These are phyloP conservation scores for Troglohyphantes excavatus DNA, from an alignment of 2,888 invertebrate genomes.

Conservation along the genomic window DNA sequence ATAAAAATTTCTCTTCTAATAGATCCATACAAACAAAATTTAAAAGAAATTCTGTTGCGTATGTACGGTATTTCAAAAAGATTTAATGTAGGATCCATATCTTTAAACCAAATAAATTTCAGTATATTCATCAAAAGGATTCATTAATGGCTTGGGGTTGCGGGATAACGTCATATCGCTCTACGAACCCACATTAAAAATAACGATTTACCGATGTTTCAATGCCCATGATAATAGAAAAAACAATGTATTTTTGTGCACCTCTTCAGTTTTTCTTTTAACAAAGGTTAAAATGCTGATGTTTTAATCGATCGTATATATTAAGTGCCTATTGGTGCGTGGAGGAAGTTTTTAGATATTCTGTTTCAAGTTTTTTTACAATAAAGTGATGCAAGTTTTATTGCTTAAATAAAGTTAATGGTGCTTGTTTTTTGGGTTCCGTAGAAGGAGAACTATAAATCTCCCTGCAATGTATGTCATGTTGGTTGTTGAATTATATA, in stretches of 20 bases:
- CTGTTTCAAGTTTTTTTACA: too few species aligned
- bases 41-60: background rate
- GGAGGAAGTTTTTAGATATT: too few species aligned
- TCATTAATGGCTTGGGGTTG: slow-evolving; percentile 20
- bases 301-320: background rate
- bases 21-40: slow-evolving; percentile 13
- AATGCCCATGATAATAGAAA: background rate
- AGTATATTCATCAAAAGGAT: slow-evolving; percentile 19
- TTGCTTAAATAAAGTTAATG: too few species aligned
- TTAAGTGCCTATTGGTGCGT: background rate
- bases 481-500: too few species aligned
- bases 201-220: background rate
- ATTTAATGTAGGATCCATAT: slow-evolving; percentile 14
- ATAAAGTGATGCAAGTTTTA: background rate
- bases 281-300: background rate
- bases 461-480: too few species aligned
- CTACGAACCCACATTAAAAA: background rate
- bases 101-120: slow-evolving; percentile 15
- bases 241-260: background rate
- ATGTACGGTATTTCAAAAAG: background rate
- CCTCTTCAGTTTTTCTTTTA: too few species aligned
- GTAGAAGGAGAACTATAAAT: too few species aligned
- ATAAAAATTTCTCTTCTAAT: slow-evolving; percentile 20
- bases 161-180: background rate
- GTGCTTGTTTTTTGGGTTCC: too few species aligned